A percentile compares a stretch with the other conserved stretches of the same genome.
Conservation (phyloP, 2,797 vertebrate genomes). For the Steatocranus sp. region DNA sequence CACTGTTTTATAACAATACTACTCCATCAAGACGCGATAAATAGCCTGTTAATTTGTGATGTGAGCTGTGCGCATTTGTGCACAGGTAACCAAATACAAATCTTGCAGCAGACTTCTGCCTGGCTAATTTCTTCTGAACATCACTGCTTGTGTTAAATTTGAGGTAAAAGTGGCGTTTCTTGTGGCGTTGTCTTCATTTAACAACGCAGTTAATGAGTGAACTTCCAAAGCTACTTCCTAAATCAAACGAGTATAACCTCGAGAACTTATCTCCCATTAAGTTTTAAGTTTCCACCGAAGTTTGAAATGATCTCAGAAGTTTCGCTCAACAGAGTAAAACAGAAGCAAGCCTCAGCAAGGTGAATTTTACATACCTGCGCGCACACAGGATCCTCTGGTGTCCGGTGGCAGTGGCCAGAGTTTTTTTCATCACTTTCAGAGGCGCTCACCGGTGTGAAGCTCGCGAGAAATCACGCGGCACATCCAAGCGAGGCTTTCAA, state of each 20-base stretch:
- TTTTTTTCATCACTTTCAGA: neutral
- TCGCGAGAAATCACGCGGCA: neutral
- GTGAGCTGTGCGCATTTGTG: neutral
- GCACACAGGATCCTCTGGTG: slow-evolving; percentile 6
- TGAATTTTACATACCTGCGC: slow-evolving; percentile 46
- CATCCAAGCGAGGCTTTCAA: slow-evolving; percentile 24
- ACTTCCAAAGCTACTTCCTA: neutral
- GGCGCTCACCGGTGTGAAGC: slow-evolving; percentile 40
- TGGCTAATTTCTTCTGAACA: neutral
- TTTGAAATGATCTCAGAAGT: neutral
- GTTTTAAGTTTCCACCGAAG: neutral
- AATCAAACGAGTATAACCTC: neutral
- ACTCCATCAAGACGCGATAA: neutral
- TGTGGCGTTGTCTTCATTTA: neutral
- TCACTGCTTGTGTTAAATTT: neutral
- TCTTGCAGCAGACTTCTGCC: neutral
- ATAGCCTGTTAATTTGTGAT: neutral
- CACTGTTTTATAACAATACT: neutral
- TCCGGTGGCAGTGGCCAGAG: neutral
- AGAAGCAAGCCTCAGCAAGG: neutral
- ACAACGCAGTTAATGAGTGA: neutral
- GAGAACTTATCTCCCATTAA: neutral
- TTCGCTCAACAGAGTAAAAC: neutral
- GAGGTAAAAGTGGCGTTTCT: neutral
- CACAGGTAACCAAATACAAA: neutral